These are phyloP conservation scores for Calidris pugnax DNA, from an alignment of 2,113 vertebrate genomes.

Conservation along the genomic window DNA sequence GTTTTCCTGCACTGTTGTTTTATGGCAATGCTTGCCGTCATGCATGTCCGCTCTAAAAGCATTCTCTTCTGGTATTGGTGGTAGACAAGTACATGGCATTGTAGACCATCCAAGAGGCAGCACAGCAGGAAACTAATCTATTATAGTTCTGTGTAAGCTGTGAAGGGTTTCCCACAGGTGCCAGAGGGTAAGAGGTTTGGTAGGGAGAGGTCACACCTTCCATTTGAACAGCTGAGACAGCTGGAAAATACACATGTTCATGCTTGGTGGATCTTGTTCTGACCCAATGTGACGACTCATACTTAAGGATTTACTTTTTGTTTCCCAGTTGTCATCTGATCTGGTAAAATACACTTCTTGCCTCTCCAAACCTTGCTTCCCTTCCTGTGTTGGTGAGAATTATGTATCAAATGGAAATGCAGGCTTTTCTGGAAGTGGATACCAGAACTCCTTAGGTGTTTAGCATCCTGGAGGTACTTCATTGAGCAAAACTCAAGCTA, in stretches of 20 bases:
- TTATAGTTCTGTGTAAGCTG: background rate
- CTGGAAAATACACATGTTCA: background rate
- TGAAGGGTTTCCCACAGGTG: background rate
- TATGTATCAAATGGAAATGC: background rate
- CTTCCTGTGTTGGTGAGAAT: background rate
- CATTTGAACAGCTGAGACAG: background rate
- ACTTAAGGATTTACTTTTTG: background rate
- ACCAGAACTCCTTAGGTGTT: background rate
- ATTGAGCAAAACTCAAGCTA: background rate
- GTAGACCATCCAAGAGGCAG: background rate
- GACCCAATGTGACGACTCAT: background rate
- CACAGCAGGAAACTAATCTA: background rate
- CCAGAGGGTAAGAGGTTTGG: background rate
- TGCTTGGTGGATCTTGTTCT: background rate
- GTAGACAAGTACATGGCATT: rapidly evolving
- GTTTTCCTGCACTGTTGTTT: background rate
- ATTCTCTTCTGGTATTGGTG: background rate
- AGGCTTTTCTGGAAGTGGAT: background rate
- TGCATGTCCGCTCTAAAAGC: background rate
- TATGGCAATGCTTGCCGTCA: background rate
- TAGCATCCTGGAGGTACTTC: background rate
- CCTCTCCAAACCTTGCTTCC: background rate
- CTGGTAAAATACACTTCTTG: background rate
- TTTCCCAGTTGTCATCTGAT: background rate
- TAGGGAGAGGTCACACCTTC: background rate